Evolutionary conservation across 2,113 vertebrate species (phyloP).

Genomic region (Cygnus atratus): DNA sequence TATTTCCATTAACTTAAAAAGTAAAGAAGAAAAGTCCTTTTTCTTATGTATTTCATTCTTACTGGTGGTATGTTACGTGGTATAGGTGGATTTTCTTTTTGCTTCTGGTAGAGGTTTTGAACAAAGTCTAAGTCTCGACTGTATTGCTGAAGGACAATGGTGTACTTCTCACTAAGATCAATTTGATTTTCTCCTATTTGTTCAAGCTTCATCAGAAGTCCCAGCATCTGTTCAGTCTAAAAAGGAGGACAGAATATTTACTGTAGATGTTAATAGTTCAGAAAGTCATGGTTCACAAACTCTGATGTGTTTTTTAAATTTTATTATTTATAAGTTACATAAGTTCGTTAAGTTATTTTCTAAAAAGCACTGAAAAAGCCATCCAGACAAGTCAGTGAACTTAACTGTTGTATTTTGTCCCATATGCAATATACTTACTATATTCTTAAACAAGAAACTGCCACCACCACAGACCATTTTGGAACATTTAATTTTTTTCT

Average conservation of each 20-base stretch:
- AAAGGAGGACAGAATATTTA: not conserved
- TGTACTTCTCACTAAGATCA: slow-evolving; percentile 77
- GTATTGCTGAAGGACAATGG: slow-evolving; percentile 77
- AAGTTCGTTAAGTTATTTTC: not conserved
- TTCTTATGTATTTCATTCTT: slow-evolving; percentile 15
- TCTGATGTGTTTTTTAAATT: not conserved
- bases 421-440: not conserved
- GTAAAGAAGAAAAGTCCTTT: not conserved
- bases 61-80: slow-evolving; percentile 82
- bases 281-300: not conserved
- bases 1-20: not conserved
- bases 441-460: not conserved
- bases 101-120: slow-evolving; percentile 76
- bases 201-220: slow-evolving; percentile 77
- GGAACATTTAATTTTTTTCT: not conserved
- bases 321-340: not conserved
- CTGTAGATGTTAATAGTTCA: not conserved
- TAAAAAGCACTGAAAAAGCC: not conserved
- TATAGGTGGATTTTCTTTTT: slow-evolving; percentile 78
- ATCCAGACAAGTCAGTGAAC: not conserved
- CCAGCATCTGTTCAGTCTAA: slow-evolving; percentile 82
- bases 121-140: slow-evolving; percentile 79
- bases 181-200: slow-evolving; percentile 64
- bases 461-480: not conserved
- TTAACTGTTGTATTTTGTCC: not conserved